phyloP scores from a whole-genome alignment of 2,113 vertebrate genomes.

The Perognathus longimembris region DNA sequence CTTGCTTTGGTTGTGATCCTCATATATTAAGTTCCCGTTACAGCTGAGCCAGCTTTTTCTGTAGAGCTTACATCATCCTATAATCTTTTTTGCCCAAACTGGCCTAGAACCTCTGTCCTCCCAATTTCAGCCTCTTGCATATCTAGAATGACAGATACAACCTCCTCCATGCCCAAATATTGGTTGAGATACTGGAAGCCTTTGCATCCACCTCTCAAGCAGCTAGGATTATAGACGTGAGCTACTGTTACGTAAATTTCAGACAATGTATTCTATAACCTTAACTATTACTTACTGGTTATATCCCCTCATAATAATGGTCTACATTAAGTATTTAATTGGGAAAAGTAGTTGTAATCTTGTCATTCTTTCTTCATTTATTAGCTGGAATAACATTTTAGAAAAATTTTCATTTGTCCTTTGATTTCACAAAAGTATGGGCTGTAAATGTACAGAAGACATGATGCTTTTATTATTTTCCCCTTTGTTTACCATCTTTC shows the following conservation, averaged over 20 bases:
- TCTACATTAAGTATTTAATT: slow-evolving; percentile 15
- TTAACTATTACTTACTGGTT: slow-evolving; percentile 15
- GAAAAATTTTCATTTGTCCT: slow-evolving; percentile 20
- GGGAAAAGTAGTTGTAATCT: background rate
- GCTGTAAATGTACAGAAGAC: background rate
- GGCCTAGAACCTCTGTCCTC: background rate
- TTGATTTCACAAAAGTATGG: background rate
- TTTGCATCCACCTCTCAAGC: too few species aligned
- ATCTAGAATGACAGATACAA: too few species aligned
- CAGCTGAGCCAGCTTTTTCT: too few species aligned
- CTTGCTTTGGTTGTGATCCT: too few species aligned
- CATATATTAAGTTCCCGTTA: too few species aligned
- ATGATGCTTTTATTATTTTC: background rate
- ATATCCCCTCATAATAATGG: background rate
- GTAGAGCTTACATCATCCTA: too few species aligned
- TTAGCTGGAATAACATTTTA: slow-evolving; percentile 35
- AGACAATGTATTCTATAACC: background rate
- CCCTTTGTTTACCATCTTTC: background rate
- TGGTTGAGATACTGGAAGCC: too few species aligned
- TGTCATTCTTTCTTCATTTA: background rate
- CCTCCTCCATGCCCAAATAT: too few species aligned
- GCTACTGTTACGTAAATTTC: background rate
- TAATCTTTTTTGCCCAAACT: too few species aligned
- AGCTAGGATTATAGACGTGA: too few species aligned
- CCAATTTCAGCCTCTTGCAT: too few species aligned